Evolutionary conservation across 2,113 vertebrate species (phyloP), one percentile per base, ranked within the genome.

Genomic region (Microtus richardsoni): DNA sequence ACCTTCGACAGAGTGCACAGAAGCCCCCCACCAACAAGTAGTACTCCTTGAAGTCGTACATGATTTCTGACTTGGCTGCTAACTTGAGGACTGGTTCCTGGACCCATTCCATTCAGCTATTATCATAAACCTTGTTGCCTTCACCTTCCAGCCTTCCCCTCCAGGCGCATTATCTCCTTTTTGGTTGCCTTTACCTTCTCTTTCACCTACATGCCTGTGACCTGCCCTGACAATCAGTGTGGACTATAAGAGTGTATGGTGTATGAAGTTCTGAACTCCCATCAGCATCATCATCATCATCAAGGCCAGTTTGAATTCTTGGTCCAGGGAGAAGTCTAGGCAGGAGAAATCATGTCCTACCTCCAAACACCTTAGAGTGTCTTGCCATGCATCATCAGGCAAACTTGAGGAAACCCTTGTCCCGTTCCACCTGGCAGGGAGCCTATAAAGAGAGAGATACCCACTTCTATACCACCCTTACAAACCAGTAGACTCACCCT

Each of bases 341-440:
- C 94, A 95, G 97, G 93, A 94, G 91, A 97, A 95, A 96, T 96
- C 44, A 90, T 94, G 39, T 89, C 97, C 90, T 97, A 97, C 95
- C 96, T 97, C 93, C 96, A 89, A 96, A 94, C 30, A 91, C 95
- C 84, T 92, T 91, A 87, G 83, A 94, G 84, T 96, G 75, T 96
- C 95, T 98, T 97, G 96, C 96, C 93, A 90, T 16, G 3, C 94
- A 80, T 98, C 88, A 94, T 68, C 93, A 95, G 97, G 93, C 96
- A 97, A 93, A 98, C 12, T 62, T 95, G 92, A 97, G 95, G 92
- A 96, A 71, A 58, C 44, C 64, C 90, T 97, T 75, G 84, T 95
- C 71, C 88, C 44, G 91, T 91, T 95, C 85, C 49, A 88, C 10
- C 71, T 92, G 95, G 71, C 80, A 96, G 24, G 80, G 64, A 96